Evolutionary conservation across 2,113 vertebrate species (phyloP).

Genomic region (Erythrolamprus reginae): DNA sequence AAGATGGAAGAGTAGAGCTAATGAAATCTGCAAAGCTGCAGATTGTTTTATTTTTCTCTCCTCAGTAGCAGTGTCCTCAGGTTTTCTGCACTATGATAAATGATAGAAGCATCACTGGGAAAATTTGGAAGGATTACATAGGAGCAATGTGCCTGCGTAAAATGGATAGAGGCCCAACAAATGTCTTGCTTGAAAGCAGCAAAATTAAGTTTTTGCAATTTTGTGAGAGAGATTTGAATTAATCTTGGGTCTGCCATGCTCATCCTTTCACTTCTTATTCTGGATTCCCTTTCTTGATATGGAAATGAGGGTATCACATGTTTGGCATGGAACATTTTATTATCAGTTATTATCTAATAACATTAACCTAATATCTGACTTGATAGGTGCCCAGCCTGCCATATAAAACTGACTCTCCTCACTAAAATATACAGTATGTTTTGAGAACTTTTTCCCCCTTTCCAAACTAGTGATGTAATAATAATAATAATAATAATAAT

Average conservation of each 20-base stretch:
- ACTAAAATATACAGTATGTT: background rate
- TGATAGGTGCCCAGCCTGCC: background rate
- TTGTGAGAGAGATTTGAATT: background rate
- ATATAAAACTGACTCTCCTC: background rate
- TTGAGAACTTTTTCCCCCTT: background rate
- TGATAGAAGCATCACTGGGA: background rate
- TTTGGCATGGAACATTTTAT: background rate
- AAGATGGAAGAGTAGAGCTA: background rate
- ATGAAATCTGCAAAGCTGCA: background rate
- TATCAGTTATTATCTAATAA: background rate
- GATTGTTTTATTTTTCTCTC: background rate
- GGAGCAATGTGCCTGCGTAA: background rate
- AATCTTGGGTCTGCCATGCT: background rate
- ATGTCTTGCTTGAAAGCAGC: background rate
- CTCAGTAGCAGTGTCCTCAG: background rate
- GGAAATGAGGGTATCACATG: background rate
- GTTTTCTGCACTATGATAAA: background rate
- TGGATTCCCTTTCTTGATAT: background rate
- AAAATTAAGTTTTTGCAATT: background rate
- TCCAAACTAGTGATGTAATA: background rate
- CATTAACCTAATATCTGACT: background rate
- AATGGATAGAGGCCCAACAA: background rate
- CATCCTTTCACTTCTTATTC: background rate
- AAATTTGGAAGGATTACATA: background rate
- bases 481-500: too few relatives aligned